Evolutionary conservation across 1,140 invertebrate species (phyloP), one percentile per base, ranked within the genome.

Genomic region (Bombus superbus): DNA sequence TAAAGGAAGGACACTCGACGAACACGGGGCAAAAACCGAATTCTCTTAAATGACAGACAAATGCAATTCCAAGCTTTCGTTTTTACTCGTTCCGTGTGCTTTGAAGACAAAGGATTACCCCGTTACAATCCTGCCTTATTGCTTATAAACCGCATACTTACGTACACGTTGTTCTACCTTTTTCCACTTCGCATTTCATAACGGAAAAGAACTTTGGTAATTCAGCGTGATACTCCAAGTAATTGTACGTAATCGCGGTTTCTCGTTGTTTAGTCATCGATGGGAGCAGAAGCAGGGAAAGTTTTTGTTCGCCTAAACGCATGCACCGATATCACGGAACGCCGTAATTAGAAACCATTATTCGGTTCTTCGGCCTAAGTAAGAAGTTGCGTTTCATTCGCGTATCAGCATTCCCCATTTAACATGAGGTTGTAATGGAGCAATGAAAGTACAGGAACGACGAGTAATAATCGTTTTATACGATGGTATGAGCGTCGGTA

Each of bases 391-490:
- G 35, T 76, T 66, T 77, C 42, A 40, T n/a, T 32, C 18, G 28
- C 28, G 32, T 32, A 77, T 62, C 62, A 42, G 35, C 38, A 28
- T 25, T 64, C 35, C 22, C 32, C 32, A 47, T 74, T 82, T 74
- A 82, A 82, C 53, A 35, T n/a, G 42, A 18, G 53, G 3, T 59
- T 25, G 40, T 82, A 82, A 83, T 69, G 44, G 62, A 44, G 44
- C 35, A 74, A 73, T 83, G 81, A 83, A 83, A 77, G 81, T 77
- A 32, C 35, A 38, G 28, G 44, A 77, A 64, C 73, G 81, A 32
- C 66, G 28, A 28, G 59, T 62, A 83, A 83, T 83, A 83, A 83
- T 77, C 81, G 81, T 83, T 83, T 62, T 32, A 57, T 57, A 83
- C n/a, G 64, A 69, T 57, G 62, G 74, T n/a, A 77, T 9, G 72